phyloP scores from a whole-genome alignment of 2,888 invertebrate genomes.

The Ferrisia virgata region DNA sequence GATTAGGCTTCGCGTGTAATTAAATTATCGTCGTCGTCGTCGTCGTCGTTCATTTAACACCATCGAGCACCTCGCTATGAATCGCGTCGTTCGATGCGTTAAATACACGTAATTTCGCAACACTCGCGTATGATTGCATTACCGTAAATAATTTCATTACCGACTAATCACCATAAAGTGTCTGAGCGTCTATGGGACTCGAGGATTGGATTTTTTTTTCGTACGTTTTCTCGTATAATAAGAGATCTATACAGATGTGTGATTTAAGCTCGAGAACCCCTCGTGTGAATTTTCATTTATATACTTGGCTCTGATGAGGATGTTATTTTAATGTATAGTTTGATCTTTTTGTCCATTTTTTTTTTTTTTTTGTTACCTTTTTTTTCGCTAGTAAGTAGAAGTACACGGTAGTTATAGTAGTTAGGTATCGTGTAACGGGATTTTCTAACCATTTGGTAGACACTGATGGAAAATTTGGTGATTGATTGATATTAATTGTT shows the following conservation, averaged over 20 bases:
- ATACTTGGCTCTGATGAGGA: not conserved
- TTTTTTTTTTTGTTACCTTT: not conserved
- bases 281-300: not conserved
- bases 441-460: not conserved
- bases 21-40: not conserved
- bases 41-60: slow-evolving; percentile 5
- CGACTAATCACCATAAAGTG: slow-evolving; percentile 8
- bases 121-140: not conserved
- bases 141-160: slow-evolving; percentile 7
- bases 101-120: not conserved
- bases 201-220: not conserved
- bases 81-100: not conserved
- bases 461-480: not conserved
- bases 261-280: not conserved
- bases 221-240: not conserved
- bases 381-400: not conserved
- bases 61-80: not conserved
- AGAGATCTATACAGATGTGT: not conserved
- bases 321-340: not conserved
- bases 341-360: no score
- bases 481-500: not conserved
- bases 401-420: no score
- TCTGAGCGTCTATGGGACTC: not conserved
- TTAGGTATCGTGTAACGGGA: not conserved
- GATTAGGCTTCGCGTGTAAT: not conserved